phyloP scores from a whole-genome alignment of 2,888 invertebrate genomes.

The Empis stercorea region DNA sequence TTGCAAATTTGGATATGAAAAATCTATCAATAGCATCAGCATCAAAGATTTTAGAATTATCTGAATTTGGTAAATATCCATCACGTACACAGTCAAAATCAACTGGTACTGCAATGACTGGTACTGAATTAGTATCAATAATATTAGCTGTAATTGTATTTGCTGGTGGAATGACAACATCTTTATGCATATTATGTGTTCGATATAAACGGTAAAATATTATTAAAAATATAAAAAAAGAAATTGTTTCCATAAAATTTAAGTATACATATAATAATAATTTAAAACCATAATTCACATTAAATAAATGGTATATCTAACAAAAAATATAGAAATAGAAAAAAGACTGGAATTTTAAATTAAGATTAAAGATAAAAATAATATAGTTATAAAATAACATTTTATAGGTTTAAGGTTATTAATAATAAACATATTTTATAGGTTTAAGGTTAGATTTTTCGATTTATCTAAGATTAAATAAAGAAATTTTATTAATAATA shows the following conservation, averaged over 20 bases:
- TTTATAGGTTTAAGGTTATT: too few relatives aligned
- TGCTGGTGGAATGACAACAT: conserved; percentile 65
- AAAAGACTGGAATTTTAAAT: background rate
- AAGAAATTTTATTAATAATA: too few relatives aligned
- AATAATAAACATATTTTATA: too few relatives aligned
- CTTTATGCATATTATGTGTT: conserved; percentile 63
- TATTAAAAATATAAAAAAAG: too few relatives aligned
- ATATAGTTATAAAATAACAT: background rate
- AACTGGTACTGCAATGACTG: conserved; percentile 38
- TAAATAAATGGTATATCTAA: too few relatives aligned
- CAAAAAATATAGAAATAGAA: background rate
- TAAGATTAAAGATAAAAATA: background rate
- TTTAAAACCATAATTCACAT: background rate
- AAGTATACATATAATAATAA: background rate
- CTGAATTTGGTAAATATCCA: conserved; percentile 28
- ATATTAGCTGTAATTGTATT: conserved; percentile 70
- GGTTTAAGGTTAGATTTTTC: too few relatives aligned
- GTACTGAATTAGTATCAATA: conserved; percentile 68
- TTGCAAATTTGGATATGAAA: conserved; percentile 46
- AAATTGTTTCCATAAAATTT: too few relatives aligned
- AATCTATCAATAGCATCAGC: conserved; percentile 38
- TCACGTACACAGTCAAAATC: conserved; percentile 36
- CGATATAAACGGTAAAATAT: conserved; percentile 39
- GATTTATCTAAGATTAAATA: too few relatives aligned
- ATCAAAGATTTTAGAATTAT: conserved; percentile 50